These are phyloP conservation scores for Zoroaster sp. DNA, from an alignment of 53 echinoderm and acorn worm species.

Conservation along the genomic window DNA sequence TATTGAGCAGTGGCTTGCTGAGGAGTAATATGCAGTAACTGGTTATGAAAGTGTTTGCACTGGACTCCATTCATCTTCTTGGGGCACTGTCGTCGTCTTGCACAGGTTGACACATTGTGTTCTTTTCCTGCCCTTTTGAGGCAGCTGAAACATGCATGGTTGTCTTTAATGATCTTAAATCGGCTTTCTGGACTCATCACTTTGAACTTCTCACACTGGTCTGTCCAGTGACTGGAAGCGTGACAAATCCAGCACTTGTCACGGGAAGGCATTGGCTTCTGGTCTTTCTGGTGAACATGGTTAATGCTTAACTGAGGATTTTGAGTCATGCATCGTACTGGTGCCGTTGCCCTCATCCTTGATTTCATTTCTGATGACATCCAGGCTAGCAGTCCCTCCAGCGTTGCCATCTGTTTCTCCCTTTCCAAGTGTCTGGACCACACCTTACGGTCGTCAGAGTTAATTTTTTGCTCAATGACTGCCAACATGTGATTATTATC, in stretches of 20 bases:
- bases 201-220: conserved; percentile 53
- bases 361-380: conserved; percentile 63
- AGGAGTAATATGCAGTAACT: not conserved
- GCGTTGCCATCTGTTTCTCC: conserved; percentile 16
- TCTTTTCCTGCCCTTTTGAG: conserved; percentile 67
- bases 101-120: conserved; percentile 49
- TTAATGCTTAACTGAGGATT: not conserved
- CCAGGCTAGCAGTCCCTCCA: conserved; percentile 49
- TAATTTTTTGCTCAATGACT: conserved; percentile 55
- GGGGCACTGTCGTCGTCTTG: conserved; percentile 17
- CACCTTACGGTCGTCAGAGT: conserved; percentile 48
- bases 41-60: conserved; percentile 11
- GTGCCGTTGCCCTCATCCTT: conserved; percentile 60
- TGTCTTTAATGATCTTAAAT: conserved; percentile 41
- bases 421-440: conserved; percentile 58
- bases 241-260: conserved; percentile 66
- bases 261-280: not conserved
- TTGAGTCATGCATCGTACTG: conserved; percentile 4
- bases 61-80: conserved; percentile 33
- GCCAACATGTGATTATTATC: conserved; percentile 65
- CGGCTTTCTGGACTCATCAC: conserved; percentile 22
- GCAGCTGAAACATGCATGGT: conserved; percentile 70
- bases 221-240: conserved; percentile 51
- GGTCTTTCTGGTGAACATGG: not conserved
- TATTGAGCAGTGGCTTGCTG: not conserved